phyloP scores from a whole-genome alignment of 2,888 invertebrate species.

The Hypomecis punctinalis region DNA sequence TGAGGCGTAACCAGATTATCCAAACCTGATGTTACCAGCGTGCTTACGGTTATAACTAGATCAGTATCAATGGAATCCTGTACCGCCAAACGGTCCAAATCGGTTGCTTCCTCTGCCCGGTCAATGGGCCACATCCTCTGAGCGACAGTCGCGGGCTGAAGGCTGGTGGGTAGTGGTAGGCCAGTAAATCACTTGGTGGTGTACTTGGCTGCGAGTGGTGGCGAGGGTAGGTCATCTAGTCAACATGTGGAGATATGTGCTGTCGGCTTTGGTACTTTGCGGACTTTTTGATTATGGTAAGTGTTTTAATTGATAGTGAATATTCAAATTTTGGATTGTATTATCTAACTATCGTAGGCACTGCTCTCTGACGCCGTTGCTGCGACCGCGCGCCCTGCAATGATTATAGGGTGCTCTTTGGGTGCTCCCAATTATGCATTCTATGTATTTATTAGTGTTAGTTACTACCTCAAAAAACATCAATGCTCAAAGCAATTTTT shows the following conservation, averaged over 20 bases:
- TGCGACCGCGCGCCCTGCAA: neutral
- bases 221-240: constrained; percentile 18
- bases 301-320: constrained; percentile 40
- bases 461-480: no score
- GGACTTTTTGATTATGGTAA: constrained; percentile 64
- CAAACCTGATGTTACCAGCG: constrained; percentile 5
- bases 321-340: neutral
- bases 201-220: constrained; percentile 6
- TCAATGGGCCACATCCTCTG: constrained; percentile 58
- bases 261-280: constrained; percentile 52
- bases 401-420: neutral
- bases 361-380: no score
- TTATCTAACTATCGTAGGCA: neutral
- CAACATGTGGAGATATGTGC: constrained; percentile 24
- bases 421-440: no score
- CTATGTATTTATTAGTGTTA: no score
- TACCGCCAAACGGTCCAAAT: constrained; percentile 51
- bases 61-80: constrained; percentile 27
- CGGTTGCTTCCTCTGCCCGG: constrained; percentile 52
- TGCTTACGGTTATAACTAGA: constrained; percentile 16
- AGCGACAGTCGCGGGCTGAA: constrained; percentile 11
- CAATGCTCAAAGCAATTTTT: no score
- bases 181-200: neutral
- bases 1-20: neutral
- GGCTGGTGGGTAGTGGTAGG: constrained; percentile 8